Conservation (phyloP, 2,113 vertebrate genomes). For the Columba janthina region DNA sequence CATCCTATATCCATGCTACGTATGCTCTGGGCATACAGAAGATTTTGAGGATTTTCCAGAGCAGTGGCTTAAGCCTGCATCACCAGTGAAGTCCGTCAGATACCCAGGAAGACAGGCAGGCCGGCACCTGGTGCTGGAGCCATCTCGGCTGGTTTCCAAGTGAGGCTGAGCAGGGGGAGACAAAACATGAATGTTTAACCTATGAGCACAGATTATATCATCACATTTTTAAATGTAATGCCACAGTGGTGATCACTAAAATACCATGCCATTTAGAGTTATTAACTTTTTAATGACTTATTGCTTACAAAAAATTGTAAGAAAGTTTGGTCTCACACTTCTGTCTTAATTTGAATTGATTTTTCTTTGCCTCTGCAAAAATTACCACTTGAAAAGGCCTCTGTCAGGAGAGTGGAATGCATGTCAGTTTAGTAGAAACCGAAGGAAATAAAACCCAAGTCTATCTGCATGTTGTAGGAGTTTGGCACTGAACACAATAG, state of each 20-base stretch:
- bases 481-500: constrained; percentile 27
- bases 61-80: not conserved
- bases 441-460: not conserved
- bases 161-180: not conserved
- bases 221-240: not conserved
- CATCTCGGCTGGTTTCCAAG: not conserved
- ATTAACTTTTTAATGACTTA: not conserved
- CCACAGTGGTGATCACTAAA: not conserved
- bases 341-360: not conserved
- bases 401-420: not conserved
- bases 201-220: not conserved
- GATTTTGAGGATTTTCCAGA: not conserved
- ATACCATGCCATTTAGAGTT: not conserved
- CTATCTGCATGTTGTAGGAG: constrained; percentile 28
- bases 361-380: constrained; percentile 21
- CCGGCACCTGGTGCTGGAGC: not conserved
- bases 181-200: not conserved
- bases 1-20: not conserved
- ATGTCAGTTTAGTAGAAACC: constrained; percentile 12
- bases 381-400: not conserved
- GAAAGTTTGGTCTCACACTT: not conserved
- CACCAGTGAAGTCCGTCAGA: not conserved
- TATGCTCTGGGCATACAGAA: not conserved
- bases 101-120: not conserved
- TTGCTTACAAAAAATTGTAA: not conserved